phyloP scores from a whole-genome alignment of 2,797 vertebrate species.

The Characodon lateralis region DNA sequence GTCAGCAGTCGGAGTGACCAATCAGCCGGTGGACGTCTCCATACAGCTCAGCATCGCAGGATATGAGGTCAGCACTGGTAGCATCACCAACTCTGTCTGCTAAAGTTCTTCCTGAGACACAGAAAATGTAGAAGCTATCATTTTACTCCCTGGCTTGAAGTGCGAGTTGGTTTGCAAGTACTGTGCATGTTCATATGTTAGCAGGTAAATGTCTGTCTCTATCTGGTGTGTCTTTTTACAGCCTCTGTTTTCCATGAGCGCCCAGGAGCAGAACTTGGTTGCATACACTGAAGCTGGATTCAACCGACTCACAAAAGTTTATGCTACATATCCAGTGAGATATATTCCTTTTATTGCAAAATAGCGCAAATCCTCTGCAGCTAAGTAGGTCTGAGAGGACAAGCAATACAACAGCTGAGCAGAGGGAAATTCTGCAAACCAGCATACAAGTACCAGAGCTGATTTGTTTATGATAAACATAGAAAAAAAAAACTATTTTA shows the following conservation, averaged over 20 bases:
- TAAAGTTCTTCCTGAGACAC: neutral
- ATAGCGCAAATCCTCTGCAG: neutral
- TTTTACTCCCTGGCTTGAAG: neutral
- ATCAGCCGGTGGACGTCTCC: constrained; percentile 79
- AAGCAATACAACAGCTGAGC: neutral
- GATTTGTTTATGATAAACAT: neutral
- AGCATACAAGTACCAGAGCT: too few relatives aligned
- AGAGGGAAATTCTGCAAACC: neutral
- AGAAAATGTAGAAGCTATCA: neutral
- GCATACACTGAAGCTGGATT: constrained; percentile 71
- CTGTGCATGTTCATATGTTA: neutral
- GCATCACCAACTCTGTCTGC: neutral
- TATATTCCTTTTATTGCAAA: neutral
- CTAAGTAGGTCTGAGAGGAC: neutral
- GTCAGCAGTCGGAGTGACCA: constrained; percentile 79
- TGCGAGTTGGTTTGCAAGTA: neutral
- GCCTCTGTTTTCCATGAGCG: constrained; percentile 83
- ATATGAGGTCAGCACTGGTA: constrained; percentile 72
- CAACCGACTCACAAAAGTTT: constrained; percentile 75
- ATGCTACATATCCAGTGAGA: constrained; percentile 81
- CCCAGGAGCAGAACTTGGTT: constrained; percentile 83
- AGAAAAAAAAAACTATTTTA: neutral
- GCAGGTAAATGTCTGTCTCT: neutral
- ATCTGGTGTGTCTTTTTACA: constrained; percentile 45
- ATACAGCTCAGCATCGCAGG: constrained; percentile 79